Evolutionary conservation across 2,797 vertebrate species (phyloP).

Genomic region (Artibeus lituratus): DNA sequence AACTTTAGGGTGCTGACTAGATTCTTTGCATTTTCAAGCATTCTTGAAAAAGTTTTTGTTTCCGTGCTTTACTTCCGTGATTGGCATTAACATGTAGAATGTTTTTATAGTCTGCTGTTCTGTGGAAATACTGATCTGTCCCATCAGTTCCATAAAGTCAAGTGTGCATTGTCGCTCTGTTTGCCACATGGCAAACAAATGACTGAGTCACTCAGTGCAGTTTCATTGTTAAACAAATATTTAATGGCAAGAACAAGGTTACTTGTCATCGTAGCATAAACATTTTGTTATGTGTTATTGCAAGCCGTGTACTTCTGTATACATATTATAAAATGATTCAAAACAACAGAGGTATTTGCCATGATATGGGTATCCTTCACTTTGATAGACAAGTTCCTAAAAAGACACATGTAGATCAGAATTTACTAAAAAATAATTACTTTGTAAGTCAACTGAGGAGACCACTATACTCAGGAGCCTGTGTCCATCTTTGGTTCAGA

Average conservation of each 20-base stretch:
- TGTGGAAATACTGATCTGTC: not conserved
- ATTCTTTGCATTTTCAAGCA: conserved; percentile 9
- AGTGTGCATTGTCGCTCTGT: not conserved
- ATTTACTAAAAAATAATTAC: not conserved
- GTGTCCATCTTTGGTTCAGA: not conserved
- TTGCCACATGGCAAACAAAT: not conserved
- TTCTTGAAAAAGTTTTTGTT: conserved; percentile 16
- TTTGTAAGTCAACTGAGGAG: not conserved
- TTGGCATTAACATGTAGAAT: not conserved
- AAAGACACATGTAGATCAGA: not conserved
- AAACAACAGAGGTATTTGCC: not conserved
- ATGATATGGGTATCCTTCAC: not conserved
- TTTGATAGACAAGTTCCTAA: not conserved
- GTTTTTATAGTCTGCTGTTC: not conserved
- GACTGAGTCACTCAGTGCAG: not conserved
- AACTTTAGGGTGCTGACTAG: not conserved
- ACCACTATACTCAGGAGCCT: not conserved
- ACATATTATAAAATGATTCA: not conserved
- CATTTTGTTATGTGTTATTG: not conserved
- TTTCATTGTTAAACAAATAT: conserved; percentile 41
- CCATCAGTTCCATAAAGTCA: not conserved
- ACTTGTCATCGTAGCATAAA: not conserved
- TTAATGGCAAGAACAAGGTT: not conserved
- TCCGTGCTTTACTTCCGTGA: not conserved
- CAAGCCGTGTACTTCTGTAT: not conserved